Evolutionary conservation across 35 echinoderm and acorn worm genomes (phyloP).

Genomic region (Stichopus chloronotus): DNA sequence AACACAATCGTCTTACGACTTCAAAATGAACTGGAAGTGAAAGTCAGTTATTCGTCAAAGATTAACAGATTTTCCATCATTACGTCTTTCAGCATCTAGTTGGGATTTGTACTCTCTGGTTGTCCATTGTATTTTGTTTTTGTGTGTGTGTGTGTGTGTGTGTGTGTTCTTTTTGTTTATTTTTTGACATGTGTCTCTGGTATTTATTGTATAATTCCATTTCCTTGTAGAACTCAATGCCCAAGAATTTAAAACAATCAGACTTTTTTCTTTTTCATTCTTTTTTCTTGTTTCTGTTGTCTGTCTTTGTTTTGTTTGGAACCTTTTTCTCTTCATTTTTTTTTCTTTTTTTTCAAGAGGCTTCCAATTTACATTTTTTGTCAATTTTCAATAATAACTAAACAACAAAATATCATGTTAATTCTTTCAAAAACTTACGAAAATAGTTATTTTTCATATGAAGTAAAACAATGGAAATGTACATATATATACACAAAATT

Average conservation of each 20-base stretch:
- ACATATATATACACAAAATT: slow-evolving; percentile 37
- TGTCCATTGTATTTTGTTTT: not conserved
- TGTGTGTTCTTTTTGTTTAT: not conserved
- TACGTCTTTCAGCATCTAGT: slow-evolving; percentile 11
- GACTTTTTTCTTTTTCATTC: too few relatives aligned
- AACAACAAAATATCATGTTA: slow-evolving; percentile 14
- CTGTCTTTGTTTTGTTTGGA: not conserved
- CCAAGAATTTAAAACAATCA: not conserved
- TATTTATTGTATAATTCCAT: too few relatives aligned
- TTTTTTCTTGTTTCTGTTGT: not conserved
- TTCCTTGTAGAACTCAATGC: too few relatives aligned
- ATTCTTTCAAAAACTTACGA: slow-evolving; percentile 42
- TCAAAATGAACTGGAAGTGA: too few relatives aligned
- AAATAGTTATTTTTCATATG: slow-evolving; percentile 47
- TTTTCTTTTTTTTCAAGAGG: slow-evolving; percentile 29
- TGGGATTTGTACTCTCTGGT: not conserved
- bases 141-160: not conserved
- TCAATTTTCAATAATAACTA: slow-evolving; percentile 28
- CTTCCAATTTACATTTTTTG: slow-evolving; percentile 35
- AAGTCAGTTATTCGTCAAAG: too few relatives aligned
- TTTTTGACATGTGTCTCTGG: too few relatives aligned
- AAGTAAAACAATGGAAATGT: slow-evolving; percentile 45
- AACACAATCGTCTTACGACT: too few relatives aligned
- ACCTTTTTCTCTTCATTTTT: not conserved
- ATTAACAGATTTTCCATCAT: not conserved